Percentiles rank a stretch among this genome's conserved stretches.
Evolutionary conservation across 2,113 vertebrate species (phyloP).

Genomic region (Pristiophorus japonicus): DNA sequence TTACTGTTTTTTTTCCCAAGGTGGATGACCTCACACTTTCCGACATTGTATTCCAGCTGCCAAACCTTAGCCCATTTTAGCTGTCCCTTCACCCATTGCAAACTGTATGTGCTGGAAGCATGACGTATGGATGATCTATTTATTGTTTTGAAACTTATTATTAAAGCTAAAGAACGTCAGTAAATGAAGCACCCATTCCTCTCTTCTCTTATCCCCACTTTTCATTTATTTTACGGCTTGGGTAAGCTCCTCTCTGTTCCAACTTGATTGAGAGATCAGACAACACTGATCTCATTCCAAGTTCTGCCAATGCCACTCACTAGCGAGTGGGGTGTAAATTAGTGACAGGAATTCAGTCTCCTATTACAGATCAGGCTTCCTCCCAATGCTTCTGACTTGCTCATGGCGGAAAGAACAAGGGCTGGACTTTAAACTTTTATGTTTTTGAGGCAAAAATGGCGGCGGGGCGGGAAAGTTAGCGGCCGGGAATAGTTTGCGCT

Average conservation of each 20-base stretch:
- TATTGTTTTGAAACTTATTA: neutral
- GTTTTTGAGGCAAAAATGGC: no score
- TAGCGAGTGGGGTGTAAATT: neutral
- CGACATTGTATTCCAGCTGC: no score
- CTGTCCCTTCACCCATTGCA: neutral
- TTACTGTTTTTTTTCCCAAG: no score
- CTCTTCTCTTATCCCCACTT: neutral
- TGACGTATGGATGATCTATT: neutral
- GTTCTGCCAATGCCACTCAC: neutral
- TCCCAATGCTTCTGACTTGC: neutral
- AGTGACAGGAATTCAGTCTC: neutral
- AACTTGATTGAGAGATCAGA: neutral
- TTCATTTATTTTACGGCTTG: neutral
- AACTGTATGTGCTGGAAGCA: neutral
- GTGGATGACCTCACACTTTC: no score
- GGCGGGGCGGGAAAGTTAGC: no score
- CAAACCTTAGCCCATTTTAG: no score
- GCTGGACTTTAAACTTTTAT: no score
- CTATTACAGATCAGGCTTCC: neutral
- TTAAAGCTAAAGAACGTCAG: neutral
- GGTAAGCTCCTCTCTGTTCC: neutral
- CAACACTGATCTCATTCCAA: neutral
- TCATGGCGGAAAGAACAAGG: no score
- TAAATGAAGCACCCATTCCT: neutral
- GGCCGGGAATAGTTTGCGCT: no score